Evolutionary conservation across 2,113 vertebrate genomes (phyloP), one percentile per base, ranked within the genome.

Genomic region (Aptenodytes forsteri): DNA sequence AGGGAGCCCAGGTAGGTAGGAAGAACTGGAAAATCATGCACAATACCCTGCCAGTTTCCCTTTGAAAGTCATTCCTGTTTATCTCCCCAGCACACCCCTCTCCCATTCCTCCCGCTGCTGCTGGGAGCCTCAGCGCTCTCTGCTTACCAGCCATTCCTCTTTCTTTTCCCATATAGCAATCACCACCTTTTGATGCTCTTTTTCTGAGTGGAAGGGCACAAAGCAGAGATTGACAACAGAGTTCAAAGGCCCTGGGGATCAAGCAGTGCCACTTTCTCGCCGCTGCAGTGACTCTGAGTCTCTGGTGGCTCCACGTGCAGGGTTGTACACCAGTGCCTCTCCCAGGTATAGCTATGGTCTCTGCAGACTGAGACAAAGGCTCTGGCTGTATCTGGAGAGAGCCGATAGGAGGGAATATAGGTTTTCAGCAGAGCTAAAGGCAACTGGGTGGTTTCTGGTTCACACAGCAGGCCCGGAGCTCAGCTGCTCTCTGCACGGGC

Each of bases 11-110:
- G 52, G 14, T 27, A 46, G 72, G 86, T 49, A 66, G 69, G 65
- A 84, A 87, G 80, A 93, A 40, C 72, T 84, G 55, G 77, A 66
- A 78, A 82, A 86, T 56, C 32, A 55, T 46, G 23, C 81, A 64
- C 87, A 79, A 32, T 67, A 58, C 26, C 25, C 44, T 87, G 55
- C 59, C 69, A 55, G 69, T 84, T 95, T 91, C 29, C 44, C 61
- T 91, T 72, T 67, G 77, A 70, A 92, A 93, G 73, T 67, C 73
- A 79, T 75, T 76, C 77, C 67, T 81, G 83, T 92, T 81, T 90
- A 80, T 66, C 64, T 81, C 67, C 34, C 58, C 80, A 62, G 93
- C 85, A 73, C 67, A 44, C n/a, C 46, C 18, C 32, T 89, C 77
- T 61, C 56, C 59, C 0, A 0, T 55, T 90, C 71, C 49, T 76